Evolutionary conservation across 2,888 invertebrate genomes (phyloP).

Genomic region (Metellina segmentata): DNA sequence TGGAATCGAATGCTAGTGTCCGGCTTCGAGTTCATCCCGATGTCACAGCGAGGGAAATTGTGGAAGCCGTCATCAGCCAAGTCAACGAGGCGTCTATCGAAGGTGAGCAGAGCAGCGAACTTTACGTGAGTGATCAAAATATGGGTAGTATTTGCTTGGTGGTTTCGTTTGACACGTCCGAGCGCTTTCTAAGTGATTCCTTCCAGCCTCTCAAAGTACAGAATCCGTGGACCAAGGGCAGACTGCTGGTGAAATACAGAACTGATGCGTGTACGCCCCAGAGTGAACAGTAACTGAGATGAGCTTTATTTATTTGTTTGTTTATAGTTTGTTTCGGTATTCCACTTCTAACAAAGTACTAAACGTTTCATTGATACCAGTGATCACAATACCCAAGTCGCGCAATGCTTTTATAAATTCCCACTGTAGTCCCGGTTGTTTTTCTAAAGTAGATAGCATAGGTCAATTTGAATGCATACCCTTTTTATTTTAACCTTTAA

Average conservation of each 20-base stretch:
- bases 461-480: no score
- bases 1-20: constrained; percentile 95
- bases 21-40: constrained; percentile 95
- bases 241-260: constrained; percentile 94
- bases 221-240: constrained; percentile 97
- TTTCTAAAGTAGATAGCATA: no score
- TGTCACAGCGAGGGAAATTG: constrained; percentile 97
- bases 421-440: no score
- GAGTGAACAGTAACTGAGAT: constrained; percentile 29
- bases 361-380: not conserved
- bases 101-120: constrained; percentile 89
- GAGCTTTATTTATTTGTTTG: constrained; percentile 45
- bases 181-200: constrained; percentile 95
- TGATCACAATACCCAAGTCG: not conserved
- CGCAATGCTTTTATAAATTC: not conserved
- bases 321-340: not conserved
- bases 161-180: constrained; percentile 96
- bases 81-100: constrained; percentile 94
- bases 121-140: constrained; percentile 86
- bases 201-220: constrained; percentile 95
- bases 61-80: constrained; percentile 96
- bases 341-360: constrained; percentile 25
- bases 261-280: constrained; percentile 79
- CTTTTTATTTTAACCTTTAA: no score
- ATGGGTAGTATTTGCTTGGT: constrained; percentile 86